Evolutionary conservation across 2,797 vertebrate species (phyloP).

Genomic region (Pagetopsis macropterus): DNA sequence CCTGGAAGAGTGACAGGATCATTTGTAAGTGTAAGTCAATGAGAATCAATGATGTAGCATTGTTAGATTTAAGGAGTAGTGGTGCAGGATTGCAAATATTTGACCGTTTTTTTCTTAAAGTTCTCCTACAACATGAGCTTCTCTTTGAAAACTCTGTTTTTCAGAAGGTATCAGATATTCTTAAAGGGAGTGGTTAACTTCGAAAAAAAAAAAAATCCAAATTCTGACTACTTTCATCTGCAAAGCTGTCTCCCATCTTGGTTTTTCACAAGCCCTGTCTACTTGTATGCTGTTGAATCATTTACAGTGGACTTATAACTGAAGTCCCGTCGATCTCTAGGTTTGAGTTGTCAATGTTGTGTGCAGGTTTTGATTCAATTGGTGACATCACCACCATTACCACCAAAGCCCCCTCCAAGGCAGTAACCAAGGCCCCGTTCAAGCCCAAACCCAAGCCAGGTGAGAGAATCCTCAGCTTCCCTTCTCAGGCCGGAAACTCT

Average conservation of each 20-base stretch:
- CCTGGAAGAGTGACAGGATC: neutral
- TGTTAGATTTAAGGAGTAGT: no score
- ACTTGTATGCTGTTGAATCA: neutral
- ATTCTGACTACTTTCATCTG: neutral
- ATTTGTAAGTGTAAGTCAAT: neutral
- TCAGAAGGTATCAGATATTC: no score
- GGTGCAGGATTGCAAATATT: neutral
- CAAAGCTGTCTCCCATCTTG: neutral
- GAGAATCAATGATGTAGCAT: neutral
- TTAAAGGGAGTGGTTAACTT: neutral
- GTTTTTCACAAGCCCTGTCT: neutral
- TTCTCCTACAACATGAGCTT: neutral
- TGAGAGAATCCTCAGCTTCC: constrained; percentile 36
- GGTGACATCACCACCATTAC: constrained; percentile 54
- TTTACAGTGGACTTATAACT: neutral
- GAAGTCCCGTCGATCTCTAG: neutral
- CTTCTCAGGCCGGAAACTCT: neutral
- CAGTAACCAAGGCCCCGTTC: constrained; percentile 79
- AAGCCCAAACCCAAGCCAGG: constrained; percentile 78
- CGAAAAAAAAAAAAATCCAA: no score
- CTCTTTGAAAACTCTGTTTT: no score
- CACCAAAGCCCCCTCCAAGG: constrained; percentile 71
- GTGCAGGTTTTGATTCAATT: constrained; percentile 58
- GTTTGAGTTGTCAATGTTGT: constrained; percentile 1
- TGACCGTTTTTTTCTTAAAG: neutral